These are phyloP conservation scores for Scytalopus superciliaris DNA, from an alignment of 2,113 vertebrate genomes.

Conservation along the genomic window DNA sequence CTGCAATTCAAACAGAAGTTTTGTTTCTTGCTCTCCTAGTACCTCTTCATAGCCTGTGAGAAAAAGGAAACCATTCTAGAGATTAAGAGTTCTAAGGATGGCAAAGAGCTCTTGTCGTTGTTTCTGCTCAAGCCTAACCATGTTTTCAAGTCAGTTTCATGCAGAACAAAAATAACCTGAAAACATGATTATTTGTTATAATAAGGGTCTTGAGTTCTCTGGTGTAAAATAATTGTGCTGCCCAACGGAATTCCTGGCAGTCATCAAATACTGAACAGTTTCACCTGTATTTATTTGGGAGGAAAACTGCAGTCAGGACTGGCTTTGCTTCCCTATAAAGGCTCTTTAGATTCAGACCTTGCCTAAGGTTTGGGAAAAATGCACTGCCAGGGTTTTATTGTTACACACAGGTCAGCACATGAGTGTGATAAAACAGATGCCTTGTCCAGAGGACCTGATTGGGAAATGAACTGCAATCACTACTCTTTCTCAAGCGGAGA, in stretches of 20 bases:
- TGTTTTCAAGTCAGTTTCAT: not conserved
- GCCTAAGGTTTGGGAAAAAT: not conserved
- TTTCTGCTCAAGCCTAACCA: not conserved
- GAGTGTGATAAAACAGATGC: not conserved
- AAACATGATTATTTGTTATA: not conserved
- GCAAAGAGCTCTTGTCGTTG: not conserved
- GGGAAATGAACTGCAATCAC: not conserved
- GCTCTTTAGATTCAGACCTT: slow-evolving; percentile 17
- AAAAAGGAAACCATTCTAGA: not conserved
- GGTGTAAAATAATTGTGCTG: slow-evolving; percentile 18
- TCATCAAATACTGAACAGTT: slow-evolving; percentile 15
- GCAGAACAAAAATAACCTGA: not conserved
- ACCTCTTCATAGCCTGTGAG: not conserved
- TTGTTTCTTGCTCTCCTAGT: not conserved
- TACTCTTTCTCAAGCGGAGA: not conserved
- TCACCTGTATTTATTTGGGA: slow-evolving; percentile 19
- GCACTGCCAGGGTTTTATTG: not conserved
- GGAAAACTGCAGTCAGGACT: slow-evolving; percentile 42
- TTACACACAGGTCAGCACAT: not conserved
- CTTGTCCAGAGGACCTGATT: not conserved
- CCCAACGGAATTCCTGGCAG: not conserved
- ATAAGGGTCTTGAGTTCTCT: not conserved
- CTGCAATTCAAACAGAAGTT: not conserved
- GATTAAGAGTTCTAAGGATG: not conserved
- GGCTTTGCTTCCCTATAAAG: slow-evolving; percentile 2